Percentiles rank a stretch among this genome's conserved stretches.
Conservation (phyloP, 2,113 vertebrate genomes). For the Coptodon rendalli region DNA sequence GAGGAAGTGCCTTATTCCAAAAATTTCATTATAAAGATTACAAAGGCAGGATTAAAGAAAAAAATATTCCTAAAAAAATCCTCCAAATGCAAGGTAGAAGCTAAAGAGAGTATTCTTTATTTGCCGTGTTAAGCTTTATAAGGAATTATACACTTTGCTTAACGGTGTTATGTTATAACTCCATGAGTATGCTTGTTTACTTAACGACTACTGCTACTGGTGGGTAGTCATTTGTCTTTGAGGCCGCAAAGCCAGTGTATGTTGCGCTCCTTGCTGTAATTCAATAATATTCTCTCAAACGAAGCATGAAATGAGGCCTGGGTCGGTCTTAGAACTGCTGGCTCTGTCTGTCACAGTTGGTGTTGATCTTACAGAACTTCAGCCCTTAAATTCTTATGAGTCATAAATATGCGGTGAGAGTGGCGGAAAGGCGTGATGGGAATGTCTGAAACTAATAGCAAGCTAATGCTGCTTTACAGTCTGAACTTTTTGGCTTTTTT, state of each 20-base stretch:
- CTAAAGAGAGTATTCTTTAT: background rate
- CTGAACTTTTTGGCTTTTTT: background rate
- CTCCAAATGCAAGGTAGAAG: background rate
- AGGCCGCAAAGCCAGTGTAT: background rate
- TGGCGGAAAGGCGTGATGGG: background rate
- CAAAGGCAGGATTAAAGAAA: background rate
- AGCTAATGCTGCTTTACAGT: background rate
- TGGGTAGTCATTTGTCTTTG: background rate
- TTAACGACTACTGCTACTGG: background rate
- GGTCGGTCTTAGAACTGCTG: conserved; percentile 4
- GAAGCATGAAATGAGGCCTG: conserved; percentile 25
- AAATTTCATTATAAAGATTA: background rate
- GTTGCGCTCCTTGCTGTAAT: background rate
- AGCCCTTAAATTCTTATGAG: background rate
- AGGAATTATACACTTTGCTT: background rate
- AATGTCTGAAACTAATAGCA: conserved; percentile 28
- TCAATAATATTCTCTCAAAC: conserved; percentile 5
- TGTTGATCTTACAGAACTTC: conserved; percentile 14
- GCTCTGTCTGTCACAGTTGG: conserved; percentile 32
- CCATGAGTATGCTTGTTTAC: background rate
- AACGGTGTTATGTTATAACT: background rate
- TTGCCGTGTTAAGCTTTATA: accelerated
- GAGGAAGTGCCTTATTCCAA: background rate
- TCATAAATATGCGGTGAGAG: conserved; percentile 1
- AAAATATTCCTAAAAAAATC: background rate